Conservation (phyloP, 2,797 vertebrate genomes). For the Sphenopsis melanotis region DNA sequence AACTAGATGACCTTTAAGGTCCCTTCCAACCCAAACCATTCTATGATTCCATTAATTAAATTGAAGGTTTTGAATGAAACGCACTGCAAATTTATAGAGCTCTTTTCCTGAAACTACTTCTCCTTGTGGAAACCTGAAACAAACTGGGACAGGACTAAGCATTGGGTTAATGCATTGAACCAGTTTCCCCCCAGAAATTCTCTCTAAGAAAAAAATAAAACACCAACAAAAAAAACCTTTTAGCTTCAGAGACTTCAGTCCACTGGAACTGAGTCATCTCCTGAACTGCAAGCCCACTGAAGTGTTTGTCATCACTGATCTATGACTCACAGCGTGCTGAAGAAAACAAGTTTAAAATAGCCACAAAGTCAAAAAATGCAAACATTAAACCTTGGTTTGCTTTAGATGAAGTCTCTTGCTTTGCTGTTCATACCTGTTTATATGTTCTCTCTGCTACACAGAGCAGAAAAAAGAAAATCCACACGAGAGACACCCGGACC, state of each 20-base stretch:
- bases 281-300: background rate
- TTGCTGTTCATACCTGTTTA: constrained; percentile 85
- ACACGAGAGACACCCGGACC: constrained; percentile 92
- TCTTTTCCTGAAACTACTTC: background rate
- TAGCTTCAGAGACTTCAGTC: background rate
- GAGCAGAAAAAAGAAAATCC: constrained; percentile 99
- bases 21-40: background rate
- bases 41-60: background rate
- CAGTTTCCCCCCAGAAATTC: background rate
- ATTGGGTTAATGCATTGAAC: background rate
- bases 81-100: background rate
- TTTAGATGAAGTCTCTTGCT: background rate
- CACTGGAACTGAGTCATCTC: background rate
- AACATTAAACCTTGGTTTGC: background rate
- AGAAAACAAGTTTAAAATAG: constrained; percentile 18
- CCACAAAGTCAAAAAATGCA: background rate
- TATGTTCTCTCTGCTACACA: constrained; percentile 98
- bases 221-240: background rate
- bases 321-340: background rate
- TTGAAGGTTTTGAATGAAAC: background rate
- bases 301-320: background rate
- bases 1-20: background rate
- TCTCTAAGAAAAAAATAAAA: background rate
- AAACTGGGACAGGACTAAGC: background rate
- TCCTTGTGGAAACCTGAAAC: background rate